phyloP scores from a whole-genome alignment of 2,797 vertebrate species.

The Platalea minor region DNA sequence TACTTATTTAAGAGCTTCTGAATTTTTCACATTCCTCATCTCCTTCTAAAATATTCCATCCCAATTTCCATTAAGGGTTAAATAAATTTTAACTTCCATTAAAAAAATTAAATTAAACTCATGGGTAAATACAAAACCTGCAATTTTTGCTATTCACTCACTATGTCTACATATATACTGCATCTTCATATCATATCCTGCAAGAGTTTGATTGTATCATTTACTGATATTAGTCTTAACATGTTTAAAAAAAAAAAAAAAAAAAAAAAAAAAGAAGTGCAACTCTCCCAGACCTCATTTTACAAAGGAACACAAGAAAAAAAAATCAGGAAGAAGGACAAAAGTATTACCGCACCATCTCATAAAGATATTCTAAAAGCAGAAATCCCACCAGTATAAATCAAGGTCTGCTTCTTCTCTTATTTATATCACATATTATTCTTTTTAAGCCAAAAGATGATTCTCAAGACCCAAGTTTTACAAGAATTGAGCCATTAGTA shows the following conservation, averaged over 20 bases:
- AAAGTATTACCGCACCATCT: background rate
- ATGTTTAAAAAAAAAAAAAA: too few species aligned
- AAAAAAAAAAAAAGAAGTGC: background rate
- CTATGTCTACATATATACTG: background rate
- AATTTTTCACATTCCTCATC: background rate
- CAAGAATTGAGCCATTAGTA: background rate
- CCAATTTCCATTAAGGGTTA: background rate
- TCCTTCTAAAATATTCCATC: background rate
- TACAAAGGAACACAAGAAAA: background rate
- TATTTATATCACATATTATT: background rate
- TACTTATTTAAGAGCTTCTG: background rate
- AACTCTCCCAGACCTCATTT: background rate
- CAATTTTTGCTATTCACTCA: background rate
- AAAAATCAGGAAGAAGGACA: background rate
- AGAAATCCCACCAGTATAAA: background rate
- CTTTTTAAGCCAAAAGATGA: background rate
- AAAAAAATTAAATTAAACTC: background rate
- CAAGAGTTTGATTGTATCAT: background rate
- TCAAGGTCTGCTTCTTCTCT: background rate
- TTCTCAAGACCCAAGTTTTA: background rate
- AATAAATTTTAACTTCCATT: background rate
- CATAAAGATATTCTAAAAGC: background rate
- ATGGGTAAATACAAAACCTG: background rate
- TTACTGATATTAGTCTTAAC: background rate
- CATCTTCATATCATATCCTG: fast-evolving